Evolutionary conservation across 2,797 vertebrate species (phyloP), one percentile per base, ranked within the genome.

Genomic region (Gastrophryne carolinensis): DNA sequence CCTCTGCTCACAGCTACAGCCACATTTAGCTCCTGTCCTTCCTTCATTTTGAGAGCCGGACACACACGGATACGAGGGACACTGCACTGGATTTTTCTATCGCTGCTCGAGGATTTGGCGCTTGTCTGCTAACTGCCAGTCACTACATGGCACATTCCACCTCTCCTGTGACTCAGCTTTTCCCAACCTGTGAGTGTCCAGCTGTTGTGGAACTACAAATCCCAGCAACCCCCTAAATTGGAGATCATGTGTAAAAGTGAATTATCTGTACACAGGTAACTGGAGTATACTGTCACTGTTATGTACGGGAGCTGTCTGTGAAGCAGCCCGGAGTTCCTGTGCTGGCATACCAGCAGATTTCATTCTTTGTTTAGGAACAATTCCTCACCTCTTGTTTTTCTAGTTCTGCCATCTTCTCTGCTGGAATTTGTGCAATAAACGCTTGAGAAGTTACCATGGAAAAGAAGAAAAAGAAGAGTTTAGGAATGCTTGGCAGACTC

Each of bases 381-480:
- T 66, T 50, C 3, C 19, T 5, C 7, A 35, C 5, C 9, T 3
- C 21, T 53, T 53, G 30, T 52, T 24, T 24, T 52, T 2, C 12
- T 52, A 23, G 34, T 35, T 52, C 23, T n/a, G 6, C 21, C 34
- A 19, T 19, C 4, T 30, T 10, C 10, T 19, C 4, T 30, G 24
- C 10, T 21, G 44, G 44, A 47, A n/a, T 24, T 24, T 12, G 12
- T 35, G 17, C 9, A 24, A 19, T 23, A 68, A 5, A 56, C 12
- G 1, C 2, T 29, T 3, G n/a, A 44, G 1, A n/a, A 39, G 66
- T 50, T 19, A 23, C 41, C 17, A 78, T 78, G 75, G 75, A 78
- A 47, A 75, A 69, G 44, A 78, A 66, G 58, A 78, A 66, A 34
- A 27, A 24, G 23, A 56, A 49, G n/a, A 69, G 66, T 27, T 56